phyloP scores from a whole-genome alignment of 2,888 invertebrate genomes.

The Carcina quercana region DNA sequence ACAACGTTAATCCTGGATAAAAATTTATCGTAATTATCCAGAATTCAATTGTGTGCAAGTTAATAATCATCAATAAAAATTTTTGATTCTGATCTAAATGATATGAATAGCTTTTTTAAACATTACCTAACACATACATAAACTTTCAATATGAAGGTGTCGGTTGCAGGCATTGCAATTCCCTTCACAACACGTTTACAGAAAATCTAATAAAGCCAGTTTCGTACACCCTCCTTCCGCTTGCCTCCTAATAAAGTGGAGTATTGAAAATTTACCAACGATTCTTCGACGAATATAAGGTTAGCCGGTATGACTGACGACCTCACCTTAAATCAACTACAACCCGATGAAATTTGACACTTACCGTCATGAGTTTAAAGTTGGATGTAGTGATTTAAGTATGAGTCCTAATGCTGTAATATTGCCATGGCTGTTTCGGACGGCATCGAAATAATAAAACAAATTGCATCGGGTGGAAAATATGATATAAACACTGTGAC shows the following conservation, averaged over 20 bases:
- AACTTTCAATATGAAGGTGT: conserved; percentile 48
- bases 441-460: conserved; percentile 51
- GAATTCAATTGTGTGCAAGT: too few relatives aligned
- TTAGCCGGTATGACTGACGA: conserved; percentile 55
- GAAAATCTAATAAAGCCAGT: conserved; percentile 71
- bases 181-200: conserved; percentile 51
- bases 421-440: conserved; percentile 26
- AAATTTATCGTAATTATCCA: too few relatives aligned
- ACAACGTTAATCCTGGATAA: too few relatives aligned
- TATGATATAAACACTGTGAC: conserved; percentile 47
- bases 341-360: conserved; percentile 21
- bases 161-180: conserved; percentile 47
- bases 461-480: conserved; percentile 43
- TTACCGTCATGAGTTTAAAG: conserved; percentile 9
- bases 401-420: conserved; percentile 27
- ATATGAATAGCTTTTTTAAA: too few relatives aligned
- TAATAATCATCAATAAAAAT: too few relatives aligned
- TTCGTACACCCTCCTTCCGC: conserved; percentile 59
- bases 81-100: too few relatives aligned
- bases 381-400: conserved; percentile 8
- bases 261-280: conserved; percentile 76
- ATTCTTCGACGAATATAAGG: conserved; percentile 70
- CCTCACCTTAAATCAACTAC: conserved; percentile 31
- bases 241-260: conserved; percentile 70
- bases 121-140: too few relatives aligned